Evolutionary conservation across 2,888 invertebrate species (phyloP).

Genomic region (Orthosia gothica): DNA sequence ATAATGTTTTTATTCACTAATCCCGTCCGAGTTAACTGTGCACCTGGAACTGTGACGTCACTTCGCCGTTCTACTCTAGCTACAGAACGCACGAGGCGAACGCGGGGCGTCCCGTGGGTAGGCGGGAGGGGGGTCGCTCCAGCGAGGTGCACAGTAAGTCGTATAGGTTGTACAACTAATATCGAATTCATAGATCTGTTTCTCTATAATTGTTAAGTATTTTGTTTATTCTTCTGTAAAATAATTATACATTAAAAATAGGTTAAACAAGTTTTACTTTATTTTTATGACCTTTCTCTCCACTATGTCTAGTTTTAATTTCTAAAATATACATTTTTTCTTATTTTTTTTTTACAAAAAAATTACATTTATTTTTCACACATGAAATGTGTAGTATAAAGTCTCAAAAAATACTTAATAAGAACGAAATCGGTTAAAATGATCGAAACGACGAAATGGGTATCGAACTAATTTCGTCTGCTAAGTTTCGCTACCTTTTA

Average conservation of each 20-base stretch:
- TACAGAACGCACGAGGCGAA: no score
- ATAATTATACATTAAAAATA: conserved; percentile 24
- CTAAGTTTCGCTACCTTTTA: not conserved
- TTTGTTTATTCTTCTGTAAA: conserved; percentile 29
- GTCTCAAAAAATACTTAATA: conserved; percentile 8
- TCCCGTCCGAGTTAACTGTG: no score
- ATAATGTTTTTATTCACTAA: not conserved
- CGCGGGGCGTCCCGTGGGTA: no score
- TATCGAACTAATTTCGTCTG: not conserved
- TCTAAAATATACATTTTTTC: not conserved
- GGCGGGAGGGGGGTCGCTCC: no score
- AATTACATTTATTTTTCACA: not conserved
- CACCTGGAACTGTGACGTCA: no score
- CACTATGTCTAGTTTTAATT: conserved; percentile 1
- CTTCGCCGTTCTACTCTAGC: no score
- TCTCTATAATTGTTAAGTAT: conserved; percentile 17
- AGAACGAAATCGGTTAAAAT: not conserved
- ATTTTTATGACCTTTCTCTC: conserved; percentile 10
- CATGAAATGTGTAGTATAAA: conserved; percentile 6
- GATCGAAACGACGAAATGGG: not conserved
- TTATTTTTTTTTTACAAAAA: not conserved
- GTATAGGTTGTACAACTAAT: no score
- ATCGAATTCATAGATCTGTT: conserved; percentile 35
- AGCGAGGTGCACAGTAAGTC: no score
- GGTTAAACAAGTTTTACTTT: conserved; percentile 19